Conservation (phyloP, 92 coral and sea anemone genomes). For the Montipora capitata region DNA sequence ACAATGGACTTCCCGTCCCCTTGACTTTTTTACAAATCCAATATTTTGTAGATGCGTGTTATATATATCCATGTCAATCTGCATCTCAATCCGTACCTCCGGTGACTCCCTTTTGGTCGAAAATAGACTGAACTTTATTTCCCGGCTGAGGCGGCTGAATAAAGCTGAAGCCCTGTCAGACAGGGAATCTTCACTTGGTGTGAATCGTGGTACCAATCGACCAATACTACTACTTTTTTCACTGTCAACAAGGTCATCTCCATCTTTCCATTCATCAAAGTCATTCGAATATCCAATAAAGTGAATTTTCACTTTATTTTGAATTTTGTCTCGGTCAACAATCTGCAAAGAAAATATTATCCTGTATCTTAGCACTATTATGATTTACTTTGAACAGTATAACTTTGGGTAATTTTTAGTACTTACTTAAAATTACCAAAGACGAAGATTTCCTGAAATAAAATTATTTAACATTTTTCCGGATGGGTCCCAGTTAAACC, state of each 20-base stretch:
- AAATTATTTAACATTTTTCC: background rate
- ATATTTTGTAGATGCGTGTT: slow-evolving; percentile 21
- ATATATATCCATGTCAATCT: slow-evolving; percentile 45
- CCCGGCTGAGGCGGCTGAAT: slow-evolving; percentile 14
- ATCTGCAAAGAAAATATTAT: slow-evolving; percentile 19
- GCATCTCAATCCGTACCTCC: background rate
- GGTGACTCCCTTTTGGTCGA: too few relatives aligned
- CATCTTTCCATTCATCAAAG: slow-evolving; percentile 55
- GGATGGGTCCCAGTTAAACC: too few relatives aligned
- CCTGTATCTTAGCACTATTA: background rate
- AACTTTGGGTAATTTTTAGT: background rate
- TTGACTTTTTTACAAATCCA: slow-evolving; percentile 14
- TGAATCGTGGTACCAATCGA: slow-evolving; percentile 34
- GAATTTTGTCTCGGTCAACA: slow-evolving; percentile 37
- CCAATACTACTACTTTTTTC: slow-evolving; percentile 8
- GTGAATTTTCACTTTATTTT: slow-evolving; percentile 40
- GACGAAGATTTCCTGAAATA: background rate
- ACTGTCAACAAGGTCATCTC: slow-evolving; percentile 15
- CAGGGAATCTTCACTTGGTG: slow-evolving; percentile 24
- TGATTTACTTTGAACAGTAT: background rate
- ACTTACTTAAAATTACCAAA: background rate
- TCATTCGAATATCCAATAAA: slow-evolving; percentile 46
- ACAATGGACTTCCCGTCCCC: slow-evolving; percentile 52
- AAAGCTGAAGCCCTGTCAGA: slow-evolving; percentile 40
- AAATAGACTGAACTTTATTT: background rate